phyloP scores from a whole-genome alignment of 2,797 vertebrate species.

The Mus minutoides region DNA sequence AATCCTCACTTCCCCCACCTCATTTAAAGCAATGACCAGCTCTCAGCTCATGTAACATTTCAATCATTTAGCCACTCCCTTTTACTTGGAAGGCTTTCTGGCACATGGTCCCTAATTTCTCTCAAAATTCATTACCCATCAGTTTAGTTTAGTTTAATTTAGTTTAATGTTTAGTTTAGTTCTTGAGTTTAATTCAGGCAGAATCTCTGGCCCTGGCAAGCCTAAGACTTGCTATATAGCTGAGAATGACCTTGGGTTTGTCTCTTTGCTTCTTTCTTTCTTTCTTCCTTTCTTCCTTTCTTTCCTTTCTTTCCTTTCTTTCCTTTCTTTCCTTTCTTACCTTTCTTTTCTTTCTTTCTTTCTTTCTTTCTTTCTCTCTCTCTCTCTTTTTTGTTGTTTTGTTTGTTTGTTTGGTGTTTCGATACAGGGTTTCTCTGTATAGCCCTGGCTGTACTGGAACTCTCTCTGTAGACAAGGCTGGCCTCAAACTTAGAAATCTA shows the following conservation, averaged over 20 bases:
- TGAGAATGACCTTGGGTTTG: neutral
- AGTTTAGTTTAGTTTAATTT: neutral
- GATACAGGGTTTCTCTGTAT: too few relatives aligned
- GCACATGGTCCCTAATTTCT: neutral
- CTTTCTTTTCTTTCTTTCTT: too few relatives aligned
- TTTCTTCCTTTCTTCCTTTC: too few relatives aligned
- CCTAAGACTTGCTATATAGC: neutral
- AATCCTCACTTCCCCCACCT: neutral
- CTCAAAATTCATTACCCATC: neutral
- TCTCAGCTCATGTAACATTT: neutral
- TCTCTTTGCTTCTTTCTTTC: too few relatives aligned
- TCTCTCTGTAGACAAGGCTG: too few relatives aligned
- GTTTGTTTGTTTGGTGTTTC: too few relatives aligned
- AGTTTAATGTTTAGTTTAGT: neutral
- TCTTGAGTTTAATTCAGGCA: neutral
- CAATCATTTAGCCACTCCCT: neutral
- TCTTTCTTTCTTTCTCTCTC: too few relatives aligned
- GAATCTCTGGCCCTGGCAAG: neutral
- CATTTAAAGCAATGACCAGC: neutral
- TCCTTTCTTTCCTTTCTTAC: too few relatives aligned
- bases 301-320: too few relatives aligned
- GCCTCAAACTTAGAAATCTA: too few relatives aligned
- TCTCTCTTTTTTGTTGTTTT: too few relatives aligned
- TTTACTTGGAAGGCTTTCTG: constrained; percentile 27
- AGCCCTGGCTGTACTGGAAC: too few relatives aligned